phyloP scores from a whole-genome alignment of 2,888 invertebrate species.

The Phalera bucephala region DNA sequence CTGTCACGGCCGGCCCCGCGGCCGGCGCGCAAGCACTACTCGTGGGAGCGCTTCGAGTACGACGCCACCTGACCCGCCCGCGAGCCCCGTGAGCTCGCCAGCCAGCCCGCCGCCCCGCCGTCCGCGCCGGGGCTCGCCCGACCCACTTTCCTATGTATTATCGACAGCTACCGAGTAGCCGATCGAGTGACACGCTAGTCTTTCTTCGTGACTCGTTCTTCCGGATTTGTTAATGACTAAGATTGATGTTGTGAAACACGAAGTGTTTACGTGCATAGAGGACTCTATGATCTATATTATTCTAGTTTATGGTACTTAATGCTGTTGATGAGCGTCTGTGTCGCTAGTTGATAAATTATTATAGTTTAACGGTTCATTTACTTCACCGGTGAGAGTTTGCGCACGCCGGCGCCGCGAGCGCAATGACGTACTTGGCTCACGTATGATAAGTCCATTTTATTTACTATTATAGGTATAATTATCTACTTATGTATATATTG shows the following conservation, averaged over 20 bases:
- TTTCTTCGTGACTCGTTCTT: constrained; percentile 62
- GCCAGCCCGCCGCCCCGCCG: constrained; percentile 28
- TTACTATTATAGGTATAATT: constrained; percentile 65
- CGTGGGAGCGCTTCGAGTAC: constrained; percentile 91
- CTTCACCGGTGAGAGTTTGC: constrained; percentile 56
- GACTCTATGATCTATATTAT: constrained; percentile 48
- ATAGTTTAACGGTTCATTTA: constrained; percentile 57
- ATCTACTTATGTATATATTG: constrained; percentile 81
- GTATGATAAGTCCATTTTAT: constrained; percentile 64
- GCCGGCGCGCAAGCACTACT: constrained; percentile 85
- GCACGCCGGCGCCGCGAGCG: constrained; percentile 47
- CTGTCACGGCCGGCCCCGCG: constrained; percentile 83
- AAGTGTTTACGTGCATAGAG: constrained; percentile 59
- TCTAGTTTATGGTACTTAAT: constrained; percentile 66
- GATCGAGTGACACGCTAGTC: constrained; percentile 55
- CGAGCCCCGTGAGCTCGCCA: constrained; percentile 46
- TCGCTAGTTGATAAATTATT: constrained; percentile 65
- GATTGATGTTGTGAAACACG: constrained; percentile 57
- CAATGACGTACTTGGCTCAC: constrained; percentile 63
- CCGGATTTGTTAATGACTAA: constrained; percentile 57
- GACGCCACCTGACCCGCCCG: constrained; percentile 82
- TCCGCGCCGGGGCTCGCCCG: constrained; percentile 25
- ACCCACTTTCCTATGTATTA: constrained; percentile 7
- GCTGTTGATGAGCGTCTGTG: constrained; percentile 62
- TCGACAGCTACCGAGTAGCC: constrained; percentile 48